phyloP scores from a whole-genome alignment of 2,797 vertebrate species.

The Brotula barbata region DNA sequence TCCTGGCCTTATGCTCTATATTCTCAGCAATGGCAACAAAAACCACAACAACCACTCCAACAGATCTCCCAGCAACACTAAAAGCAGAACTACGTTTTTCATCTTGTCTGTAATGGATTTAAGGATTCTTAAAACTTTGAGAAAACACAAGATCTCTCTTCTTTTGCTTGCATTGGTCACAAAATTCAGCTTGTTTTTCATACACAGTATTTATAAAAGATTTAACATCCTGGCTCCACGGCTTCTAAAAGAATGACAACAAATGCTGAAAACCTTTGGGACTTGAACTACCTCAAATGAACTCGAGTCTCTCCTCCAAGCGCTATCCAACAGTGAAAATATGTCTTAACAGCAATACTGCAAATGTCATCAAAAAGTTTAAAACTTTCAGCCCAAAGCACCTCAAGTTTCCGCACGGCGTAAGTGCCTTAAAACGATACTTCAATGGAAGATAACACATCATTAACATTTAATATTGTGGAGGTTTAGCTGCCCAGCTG shows the following conservation, averaged over 20 bases:
- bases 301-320: no score
- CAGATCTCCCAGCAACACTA: no score
- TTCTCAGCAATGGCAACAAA: no score
- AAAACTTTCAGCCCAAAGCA: conserved; percentile 2
- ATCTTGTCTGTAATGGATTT: neutral
- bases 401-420: neutral
- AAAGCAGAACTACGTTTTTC: no score
- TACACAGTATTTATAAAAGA: conserved; percentile 14
- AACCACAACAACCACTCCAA: no score
- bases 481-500: conserved; percentile 18
- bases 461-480: neutral
- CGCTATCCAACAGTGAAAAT: no score
- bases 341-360: conserved; percentile 3
- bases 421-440: conserved; percentile 3
- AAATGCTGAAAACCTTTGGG: no score
- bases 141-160: conserved; percentile 33
- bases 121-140: neutral
- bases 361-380: conserved; percentile 15
- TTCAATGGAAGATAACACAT: neutral
- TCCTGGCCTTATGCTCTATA: no score
- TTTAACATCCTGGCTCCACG: neutral
- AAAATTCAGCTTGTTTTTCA: conserved; percentile 47
- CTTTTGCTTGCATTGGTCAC: conserved; percentile 31
- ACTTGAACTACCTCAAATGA: no score
- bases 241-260: no score